Evolutionary conservation across 2,797 vertebrate genomes (phyloP).

Genomic region (Alauda arvensis): DNA sequence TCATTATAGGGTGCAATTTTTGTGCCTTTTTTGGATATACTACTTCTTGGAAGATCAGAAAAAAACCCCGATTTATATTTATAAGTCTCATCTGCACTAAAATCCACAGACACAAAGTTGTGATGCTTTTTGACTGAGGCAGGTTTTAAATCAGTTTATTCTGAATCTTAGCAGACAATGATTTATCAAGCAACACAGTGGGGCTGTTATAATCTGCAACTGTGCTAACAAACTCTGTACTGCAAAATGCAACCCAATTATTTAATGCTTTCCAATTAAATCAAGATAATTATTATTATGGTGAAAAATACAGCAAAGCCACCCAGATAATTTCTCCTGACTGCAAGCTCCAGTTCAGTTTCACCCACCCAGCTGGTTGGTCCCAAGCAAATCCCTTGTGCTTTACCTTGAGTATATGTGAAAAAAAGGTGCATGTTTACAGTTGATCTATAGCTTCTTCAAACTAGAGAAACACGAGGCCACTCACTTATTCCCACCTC

Average conservation of each 20-base stretch:
- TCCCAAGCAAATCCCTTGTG: not conserved
- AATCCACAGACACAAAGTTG: not conserved
- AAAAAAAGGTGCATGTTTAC: not conserved
- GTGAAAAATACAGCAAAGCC: not conserved
- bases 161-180: not conserved
- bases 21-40: not conserved
- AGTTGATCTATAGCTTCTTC: not conserved
- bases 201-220: not conserved
- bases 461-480: not conserved
- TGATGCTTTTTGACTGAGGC: not conserved
- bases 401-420: not conserved
- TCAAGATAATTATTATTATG: not conserved
- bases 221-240: not conserved
- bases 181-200: not conserved
- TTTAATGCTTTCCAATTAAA: not conserved
- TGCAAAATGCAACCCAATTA: not conserved
- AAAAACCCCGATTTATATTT: not conserved
- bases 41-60: not conserved
- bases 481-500: not conserved
- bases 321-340: not conserved
- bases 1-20: not conserved
- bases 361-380: not conserved
- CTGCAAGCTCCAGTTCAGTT: not conserved
- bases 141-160: constrained; percentile 18
- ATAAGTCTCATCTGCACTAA: not conserved